Evolutionary conservation across 2,113 vertebrate genomes (phyloP).

Genomic region (Agelaius phoeniceus): DNA sequence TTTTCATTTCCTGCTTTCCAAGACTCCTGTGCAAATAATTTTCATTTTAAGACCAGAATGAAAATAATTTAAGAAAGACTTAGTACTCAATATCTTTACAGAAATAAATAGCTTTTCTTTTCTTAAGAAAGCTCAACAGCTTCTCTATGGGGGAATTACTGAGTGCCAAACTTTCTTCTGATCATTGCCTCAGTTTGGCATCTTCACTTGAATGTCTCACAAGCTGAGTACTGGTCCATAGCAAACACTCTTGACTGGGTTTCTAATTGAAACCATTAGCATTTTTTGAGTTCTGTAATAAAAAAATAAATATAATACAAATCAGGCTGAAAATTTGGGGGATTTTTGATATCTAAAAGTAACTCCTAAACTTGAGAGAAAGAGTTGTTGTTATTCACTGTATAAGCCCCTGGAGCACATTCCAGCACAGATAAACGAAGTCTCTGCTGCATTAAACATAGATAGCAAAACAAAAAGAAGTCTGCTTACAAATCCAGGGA

Average conservation of each 20-base stretch:
- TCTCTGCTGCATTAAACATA: constrained; percentile 1
- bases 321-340: not conserved
- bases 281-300: not conserved
- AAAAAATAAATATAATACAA: not conserved
- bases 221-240: not conserved
- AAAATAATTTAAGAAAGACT: not conserved
- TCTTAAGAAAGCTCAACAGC: not conserved
- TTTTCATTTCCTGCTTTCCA: not conserved
- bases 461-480: not conserved
- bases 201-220: not conserved
- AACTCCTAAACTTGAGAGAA: not conserved
- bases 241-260: not conserved
- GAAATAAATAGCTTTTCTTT: not conserved
- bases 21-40: not conserved
- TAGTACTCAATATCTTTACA: not conserved
- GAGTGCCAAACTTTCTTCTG: not conserved
- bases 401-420: not conserved
- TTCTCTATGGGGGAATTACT: not conserved
- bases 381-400: not conserved
- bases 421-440: constrained; percentile 1
- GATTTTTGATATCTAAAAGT: not conserved
- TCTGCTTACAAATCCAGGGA: not conserved
- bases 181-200: not conserved
- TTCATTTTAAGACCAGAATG: not conserved
- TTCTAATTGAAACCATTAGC: not conserved